Evolutionary conservation across 30 jellyfish, hydroid and myxozoan species (phyloP), one percentile per base, ranked within the genome.

Genomic region (Pelagia noctiluca): DNA sequence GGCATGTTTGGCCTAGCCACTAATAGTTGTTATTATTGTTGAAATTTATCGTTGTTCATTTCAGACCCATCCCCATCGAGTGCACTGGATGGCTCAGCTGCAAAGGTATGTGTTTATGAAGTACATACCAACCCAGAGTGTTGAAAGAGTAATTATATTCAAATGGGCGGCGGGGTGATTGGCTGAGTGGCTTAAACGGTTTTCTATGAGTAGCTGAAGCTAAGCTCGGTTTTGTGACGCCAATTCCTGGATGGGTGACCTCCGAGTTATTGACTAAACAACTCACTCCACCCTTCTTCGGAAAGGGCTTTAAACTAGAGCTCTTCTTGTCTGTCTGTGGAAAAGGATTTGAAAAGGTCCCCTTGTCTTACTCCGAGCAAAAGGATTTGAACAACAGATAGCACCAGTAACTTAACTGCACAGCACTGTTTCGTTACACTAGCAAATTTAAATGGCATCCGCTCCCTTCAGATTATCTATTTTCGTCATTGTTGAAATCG

Each of bases 11-110:
- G 57, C 57, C 8, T 5, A 5, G 57, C 16, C 57, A 16, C 16
- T 42, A 5, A 5, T 5, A 42, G 57, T 16, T 42, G 16, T 5
- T 5, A 42, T 42, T 42, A 16, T 42, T 5, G 57, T 42, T 42
- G 16, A 42, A 8, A 42, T 42, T 42, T 42, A 42, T 42, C 12
- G 12, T 16, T 42, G 12, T 42, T 42, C n/a, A n/a, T 67, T 67
- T 18, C 32, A 67, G 80, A 67, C 37, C 13, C 80, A 28, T 28
- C 80, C 34, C 63, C 60, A 28, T 3, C 37, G 12, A 67, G 34
- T 4, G 63, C 16, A 28, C n/a, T 13, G 37, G 64, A 18, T 11
- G 63, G 31, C n/a, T 29, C 53, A 10, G 8, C 57, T 5, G 57
- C 12, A 42, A 42, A 42, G 57, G 57, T 42, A 42, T 5, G 57